phyloP scores from a whole-genome alignment of 2,797 vertebrate genomes.

The Heliangelus exortis region DNA sequence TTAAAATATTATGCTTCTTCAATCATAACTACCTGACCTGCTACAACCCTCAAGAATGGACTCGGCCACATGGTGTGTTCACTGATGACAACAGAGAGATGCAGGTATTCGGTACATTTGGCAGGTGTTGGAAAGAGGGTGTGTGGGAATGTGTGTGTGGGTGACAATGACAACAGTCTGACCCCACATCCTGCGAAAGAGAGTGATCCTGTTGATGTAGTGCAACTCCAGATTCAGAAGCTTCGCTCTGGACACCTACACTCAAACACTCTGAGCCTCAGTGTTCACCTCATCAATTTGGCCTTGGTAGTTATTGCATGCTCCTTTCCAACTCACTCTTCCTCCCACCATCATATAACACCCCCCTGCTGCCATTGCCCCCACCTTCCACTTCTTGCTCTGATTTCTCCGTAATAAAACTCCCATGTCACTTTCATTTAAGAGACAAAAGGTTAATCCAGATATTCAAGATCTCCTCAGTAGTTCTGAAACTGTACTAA shows the following conservation, averaged over 20 bases:
- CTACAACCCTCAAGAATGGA: neutral
- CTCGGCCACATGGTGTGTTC: neutral
- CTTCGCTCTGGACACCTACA: constrained; percentile 25
- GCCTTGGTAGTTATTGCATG: constrained; percentile 19
- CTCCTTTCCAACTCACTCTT: constrained; percentile 44
- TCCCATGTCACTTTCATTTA: neutral
- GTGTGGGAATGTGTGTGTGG: neutral
- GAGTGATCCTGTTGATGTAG: neutral
- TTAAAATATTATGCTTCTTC: neutral
- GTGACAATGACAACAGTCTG: neutral
- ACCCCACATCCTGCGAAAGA: constrained; percentile 28
- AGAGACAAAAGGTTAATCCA: neutral
- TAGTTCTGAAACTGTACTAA: neutral
- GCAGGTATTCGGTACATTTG: neutral
- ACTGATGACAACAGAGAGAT: neutral
- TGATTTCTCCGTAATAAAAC: constrained; percentile 23
- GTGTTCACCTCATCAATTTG: constrained; percentile 34
- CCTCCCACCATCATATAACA: constrained; percentile 2
- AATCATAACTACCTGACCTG: neutral
- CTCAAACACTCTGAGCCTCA: constrained; percentile 25
- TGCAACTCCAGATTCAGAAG: constrained; percentile 15
- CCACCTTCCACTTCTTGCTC: constrained; percentile 2
- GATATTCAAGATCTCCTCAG: neutral
- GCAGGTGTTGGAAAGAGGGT: neutral
- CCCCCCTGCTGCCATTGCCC: no score